These are phyloP conservation scores for Fulmarus glacialis DNA, from an alignment of 2,113 vertebrate species.

Conservation along the genomic window DNA sequence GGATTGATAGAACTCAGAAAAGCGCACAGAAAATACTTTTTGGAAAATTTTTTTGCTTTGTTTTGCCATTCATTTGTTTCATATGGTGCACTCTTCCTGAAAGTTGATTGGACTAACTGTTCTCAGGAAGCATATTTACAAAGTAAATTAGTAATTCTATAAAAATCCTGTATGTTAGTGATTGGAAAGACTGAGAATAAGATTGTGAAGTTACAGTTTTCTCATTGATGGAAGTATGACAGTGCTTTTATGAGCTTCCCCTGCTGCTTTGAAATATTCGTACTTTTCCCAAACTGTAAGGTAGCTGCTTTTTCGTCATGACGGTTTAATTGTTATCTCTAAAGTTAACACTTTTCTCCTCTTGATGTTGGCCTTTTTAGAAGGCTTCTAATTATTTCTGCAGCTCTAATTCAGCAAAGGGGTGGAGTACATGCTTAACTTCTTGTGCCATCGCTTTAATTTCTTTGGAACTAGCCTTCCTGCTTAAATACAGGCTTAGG, in stretches of 20 bases:
- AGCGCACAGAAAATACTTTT: neutral
- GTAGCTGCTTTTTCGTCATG: neutral
- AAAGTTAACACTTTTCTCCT: neutral
- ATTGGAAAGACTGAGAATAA: neutral
- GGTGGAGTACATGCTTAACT: neutral
- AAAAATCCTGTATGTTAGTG: neutral
- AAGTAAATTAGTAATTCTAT: neutral
- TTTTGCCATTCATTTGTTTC: neutral
- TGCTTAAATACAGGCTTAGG: neutral
- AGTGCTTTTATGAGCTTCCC: neutral
- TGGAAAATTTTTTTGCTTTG: neutral
- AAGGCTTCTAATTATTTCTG: neutral
- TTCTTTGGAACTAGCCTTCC: neutral
- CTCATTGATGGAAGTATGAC: neutral
- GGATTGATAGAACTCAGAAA: neutral
- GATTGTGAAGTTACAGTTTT: neutral
- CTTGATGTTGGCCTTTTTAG: neutral
- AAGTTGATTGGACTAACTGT: neutral
- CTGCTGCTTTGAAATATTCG: neutral
- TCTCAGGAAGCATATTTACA: neutral
- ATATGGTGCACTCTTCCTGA: rapidly evolving
- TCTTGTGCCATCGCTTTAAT: neutral
- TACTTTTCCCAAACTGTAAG: neutral
- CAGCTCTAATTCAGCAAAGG: neutral
- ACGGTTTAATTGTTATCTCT: constrained; percentile 6